phyloP scores from a whole-genome alignment of 1,140 invertebrate species.

The Laodelphax striatellus region DNA sequence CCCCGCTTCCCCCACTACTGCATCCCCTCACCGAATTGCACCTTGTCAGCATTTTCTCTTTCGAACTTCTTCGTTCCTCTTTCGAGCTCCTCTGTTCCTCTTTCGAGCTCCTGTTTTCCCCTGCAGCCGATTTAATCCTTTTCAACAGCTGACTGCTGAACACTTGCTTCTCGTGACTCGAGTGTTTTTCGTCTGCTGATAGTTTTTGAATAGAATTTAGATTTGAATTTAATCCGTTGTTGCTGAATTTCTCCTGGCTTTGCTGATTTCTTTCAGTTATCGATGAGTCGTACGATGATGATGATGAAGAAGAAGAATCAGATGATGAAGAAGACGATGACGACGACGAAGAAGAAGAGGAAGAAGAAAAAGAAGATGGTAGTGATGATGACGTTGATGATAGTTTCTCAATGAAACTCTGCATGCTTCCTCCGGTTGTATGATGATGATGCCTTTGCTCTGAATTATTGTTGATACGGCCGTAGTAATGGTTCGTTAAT shows the following conservation, averaged over 20 bases:
- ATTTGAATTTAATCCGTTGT: background rate
- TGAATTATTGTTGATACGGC: background rate
- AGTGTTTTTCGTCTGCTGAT: background rate
- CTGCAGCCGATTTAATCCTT: background rate
- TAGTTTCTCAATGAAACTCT: background rate
- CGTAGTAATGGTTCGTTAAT: background rate
- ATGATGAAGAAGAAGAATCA: background rate
- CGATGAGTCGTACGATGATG: background rate
- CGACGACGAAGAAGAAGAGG: background rate
- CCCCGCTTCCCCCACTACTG: no score
- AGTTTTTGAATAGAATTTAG: background rate
- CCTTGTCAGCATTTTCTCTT: no score
- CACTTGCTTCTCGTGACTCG: background rate
- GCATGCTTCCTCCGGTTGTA: background rate
- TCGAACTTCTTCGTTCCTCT: no score
- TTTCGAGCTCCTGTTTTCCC: background rate
- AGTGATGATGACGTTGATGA: background rate
- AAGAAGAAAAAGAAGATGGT: background rate
- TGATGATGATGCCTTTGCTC: background rate
- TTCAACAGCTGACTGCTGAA: background rate
- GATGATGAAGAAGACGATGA: background rate
- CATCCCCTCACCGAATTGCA: no score
- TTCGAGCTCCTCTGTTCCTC: no score
- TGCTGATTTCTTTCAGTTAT: background rate
- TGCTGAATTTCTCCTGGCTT: no score